Conservation (phyloP, 2,888 invertebrate genomes). For the Drosophila hawaiiensis region DNA sequence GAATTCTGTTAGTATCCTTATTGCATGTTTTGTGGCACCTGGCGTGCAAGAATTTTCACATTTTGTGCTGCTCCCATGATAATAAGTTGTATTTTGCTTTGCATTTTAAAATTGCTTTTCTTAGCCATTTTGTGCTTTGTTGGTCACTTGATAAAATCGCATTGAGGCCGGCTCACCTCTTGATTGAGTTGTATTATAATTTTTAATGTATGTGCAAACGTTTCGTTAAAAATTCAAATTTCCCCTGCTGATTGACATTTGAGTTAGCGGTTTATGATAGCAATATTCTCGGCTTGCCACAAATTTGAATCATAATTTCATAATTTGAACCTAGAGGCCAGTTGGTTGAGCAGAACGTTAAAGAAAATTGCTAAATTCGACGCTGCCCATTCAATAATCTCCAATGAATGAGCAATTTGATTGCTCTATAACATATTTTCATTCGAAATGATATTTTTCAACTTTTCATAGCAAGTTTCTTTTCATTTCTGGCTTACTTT, state of each 20-base stretch:
- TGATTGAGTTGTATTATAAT: conserved; percentile 32
- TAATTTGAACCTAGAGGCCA: background rate
- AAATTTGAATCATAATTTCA: background rate
- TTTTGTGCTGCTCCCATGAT: background rate
- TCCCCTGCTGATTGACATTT: conserved; percentile 58
- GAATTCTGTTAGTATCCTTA: background rate
- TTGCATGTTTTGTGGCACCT: background rate
- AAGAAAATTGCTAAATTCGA: conserved; percentile 4
- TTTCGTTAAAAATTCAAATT: conserved; percentile 52
- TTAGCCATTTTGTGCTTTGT: conserved; percentile 28
- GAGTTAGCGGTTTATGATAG: conserved; percentile 5
- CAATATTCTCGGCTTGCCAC: background rate
- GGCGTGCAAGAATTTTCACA: background rate
- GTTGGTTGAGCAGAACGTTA: background rate
- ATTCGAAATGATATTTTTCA: conserved; percentile 20
- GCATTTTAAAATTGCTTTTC: conserved; percentile 35
- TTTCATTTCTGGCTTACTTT: background rate
- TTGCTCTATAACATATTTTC: conserved; percentile 13
- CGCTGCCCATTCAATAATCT: conserved; percentile 14
- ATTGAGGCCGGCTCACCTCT: background rate
- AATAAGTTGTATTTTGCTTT: conserved; percentile 6
- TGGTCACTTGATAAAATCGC: conserved; percentile 10
- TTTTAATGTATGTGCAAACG: conserved; percentile 25
- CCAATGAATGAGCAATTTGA: conserved; percentile 15
- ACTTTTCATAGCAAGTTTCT: conserved; percentile 1